Conservation (phyloP, 2,797 vertebrate species). For the Thalassophryne amazonica region DNA sequence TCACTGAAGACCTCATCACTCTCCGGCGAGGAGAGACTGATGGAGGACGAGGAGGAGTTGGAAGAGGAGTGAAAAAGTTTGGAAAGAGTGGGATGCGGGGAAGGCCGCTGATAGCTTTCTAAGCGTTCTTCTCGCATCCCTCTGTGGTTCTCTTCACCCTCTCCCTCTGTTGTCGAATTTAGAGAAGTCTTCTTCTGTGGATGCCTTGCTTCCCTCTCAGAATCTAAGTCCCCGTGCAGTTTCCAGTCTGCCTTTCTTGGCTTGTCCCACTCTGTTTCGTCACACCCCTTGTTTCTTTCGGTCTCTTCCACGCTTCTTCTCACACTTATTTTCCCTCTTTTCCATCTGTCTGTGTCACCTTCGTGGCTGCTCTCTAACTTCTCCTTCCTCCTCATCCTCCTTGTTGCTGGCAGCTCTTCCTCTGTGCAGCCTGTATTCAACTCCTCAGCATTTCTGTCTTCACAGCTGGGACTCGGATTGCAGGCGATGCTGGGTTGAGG, state of each 20-base stretch:
- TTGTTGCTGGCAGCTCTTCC: constrained; percentile 41
- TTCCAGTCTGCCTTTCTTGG: constrained; percentile 6
- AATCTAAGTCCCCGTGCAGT: constrained; percentile 14
- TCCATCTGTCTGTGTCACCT: constrained; percentile 5
- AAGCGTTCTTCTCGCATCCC: too few relatives aligned
- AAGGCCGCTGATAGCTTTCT: constrained; percentile 26
- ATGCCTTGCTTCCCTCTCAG: too few relatives aligned
- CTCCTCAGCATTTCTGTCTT: neutral
- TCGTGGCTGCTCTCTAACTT: constrained; percentile 49
- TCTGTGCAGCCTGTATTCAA: constrained; percentile 11
- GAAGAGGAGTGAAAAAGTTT: constrained; percentile 62
- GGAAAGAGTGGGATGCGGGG: constrained; percentile 64
- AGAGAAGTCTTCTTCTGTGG: too few relatives aligned
- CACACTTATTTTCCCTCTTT: constrained; percentile 22
- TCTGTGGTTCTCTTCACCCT: neutral
- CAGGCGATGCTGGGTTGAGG: neutral
- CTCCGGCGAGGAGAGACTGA: constrained; percentile 76
- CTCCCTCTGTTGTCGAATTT: neutral
- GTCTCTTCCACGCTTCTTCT: constrained; percentile 31
- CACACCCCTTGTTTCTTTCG: neutral
- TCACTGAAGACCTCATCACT: constrained; percentile 83
- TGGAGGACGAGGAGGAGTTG: constrained; percentile 74
- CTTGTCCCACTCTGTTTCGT: neutral
- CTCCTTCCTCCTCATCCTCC: constrained; percentile 50
- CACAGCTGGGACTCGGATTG: neutral